Evolutionary conservation across 2,797 vertebrate genomes (phyloP).

Genomic region (Melanotaenia trifasciata): DNA sequence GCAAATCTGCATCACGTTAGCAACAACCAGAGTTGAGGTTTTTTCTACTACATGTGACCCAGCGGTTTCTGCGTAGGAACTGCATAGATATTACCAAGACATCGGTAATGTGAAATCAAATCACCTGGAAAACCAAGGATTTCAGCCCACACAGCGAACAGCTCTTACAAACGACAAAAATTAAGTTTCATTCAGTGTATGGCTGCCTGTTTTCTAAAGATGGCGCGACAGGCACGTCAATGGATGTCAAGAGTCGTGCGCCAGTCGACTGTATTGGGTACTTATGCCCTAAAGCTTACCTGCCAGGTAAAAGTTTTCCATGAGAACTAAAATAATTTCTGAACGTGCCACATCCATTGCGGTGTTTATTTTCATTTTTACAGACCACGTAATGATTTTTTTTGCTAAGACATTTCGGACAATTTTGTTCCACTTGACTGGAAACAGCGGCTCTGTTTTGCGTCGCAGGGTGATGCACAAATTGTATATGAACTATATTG

Average conservation of each 20-base stretch:
- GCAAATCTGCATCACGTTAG: conserved; percentile 32
- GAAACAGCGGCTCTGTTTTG: neutral
- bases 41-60: neutral
- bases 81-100: rapidly evolving
- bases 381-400: neutral
- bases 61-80: neutral
- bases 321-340: neutral
- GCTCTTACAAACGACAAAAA: conserved; percentile 31
- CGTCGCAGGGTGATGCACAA: neutral
- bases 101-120: neutral
- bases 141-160: conserved; percentile 35
- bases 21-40: neutral
- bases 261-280: neutral
- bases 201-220: conserved; percentile 79
- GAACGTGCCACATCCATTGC: neutral
- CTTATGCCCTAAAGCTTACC: rapidly evolving
- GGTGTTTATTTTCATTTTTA: neutral
- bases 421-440: neutral
- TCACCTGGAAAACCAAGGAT: conserved; percentile 40
- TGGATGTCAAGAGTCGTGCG: conserved; percentile 54
- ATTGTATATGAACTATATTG: neutral
- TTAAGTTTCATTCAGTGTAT: conserved; percentile 72
- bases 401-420: neutral
- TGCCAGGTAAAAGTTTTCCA: conserved; percentile 24
- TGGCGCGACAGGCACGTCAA: conserved; percentile 79